phyloP scores from a whole-genome alignment of 1,140 invertebrate genomes.

The Andricus grossulariae region DNA sequence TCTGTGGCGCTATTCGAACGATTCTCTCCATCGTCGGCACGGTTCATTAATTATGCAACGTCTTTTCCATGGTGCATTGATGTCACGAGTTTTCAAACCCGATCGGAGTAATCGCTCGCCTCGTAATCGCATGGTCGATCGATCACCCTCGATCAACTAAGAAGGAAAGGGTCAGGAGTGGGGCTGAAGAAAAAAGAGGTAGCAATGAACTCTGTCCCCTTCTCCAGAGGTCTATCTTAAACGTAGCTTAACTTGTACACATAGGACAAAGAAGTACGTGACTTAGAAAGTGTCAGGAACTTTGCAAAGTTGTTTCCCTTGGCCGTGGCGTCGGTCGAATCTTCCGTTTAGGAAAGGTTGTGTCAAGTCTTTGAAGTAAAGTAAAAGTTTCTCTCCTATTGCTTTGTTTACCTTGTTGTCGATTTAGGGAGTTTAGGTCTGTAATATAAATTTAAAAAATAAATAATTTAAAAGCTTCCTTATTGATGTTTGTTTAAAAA shows the following conservation, averaged over 20 bases:
- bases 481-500: no score
- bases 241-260: conserved; percentile 16
- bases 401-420: neutral
- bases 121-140: neutral
- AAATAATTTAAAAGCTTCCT: neutral
- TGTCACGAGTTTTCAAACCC: conserved; percentile 7
- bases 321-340: conserved; percentile 18
- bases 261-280: conserved; percentile 13
- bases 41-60: conserved; percentile 27
- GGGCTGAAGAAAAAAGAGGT: neutral
- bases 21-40: neutral
- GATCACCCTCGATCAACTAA: neutral
- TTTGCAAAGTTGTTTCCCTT: conserved; percentile 28
- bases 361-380: conserved; percentile 7
- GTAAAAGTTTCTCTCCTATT: neutral
- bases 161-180: neutral
- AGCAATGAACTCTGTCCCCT: conserved; percentile 23
- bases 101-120: conserved; percentile 2
- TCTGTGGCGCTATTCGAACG: conserved; percentile 7
- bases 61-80: conserved; percentile 12
- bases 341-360: conserved; percentile 9
- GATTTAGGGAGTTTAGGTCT: neutral
- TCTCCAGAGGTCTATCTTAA: conserved; percentile 7
- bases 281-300: conserved; percentile 24
- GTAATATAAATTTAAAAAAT: neutral